Base-by-base conservation (phyloP, 2,888 invertebrate genomes). In the Hirtodrosophila alboralis region DNA sequence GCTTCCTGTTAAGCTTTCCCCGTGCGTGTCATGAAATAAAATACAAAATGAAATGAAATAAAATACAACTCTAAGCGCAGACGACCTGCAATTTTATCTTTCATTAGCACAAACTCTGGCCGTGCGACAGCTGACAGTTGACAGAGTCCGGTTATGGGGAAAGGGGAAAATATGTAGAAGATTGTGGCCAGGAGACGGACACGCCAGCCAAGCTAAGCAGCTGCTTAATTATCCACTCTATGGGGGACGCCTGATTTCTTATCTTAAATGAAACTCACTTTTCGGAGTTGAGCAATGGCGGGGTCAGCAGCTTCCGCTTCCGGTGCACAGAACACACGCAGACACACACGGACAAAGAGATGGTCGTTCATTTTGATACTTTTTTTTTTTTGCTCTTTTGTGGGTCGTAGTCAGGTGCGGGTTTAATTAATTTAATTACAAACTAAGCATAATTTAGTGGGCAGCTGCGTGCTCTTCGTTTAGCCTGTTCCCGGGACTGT, bases 361-460 rank as follows among this genome's bases (percentile, higher is more conserved):
- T 57, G 51, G 51, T 30, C 60, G 51, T 63, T 47, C 54, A 59
- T 58, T 66, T 51, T 57, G 64, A 75, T 70, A 23, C 23, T 23
- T 23, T 23, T n/a, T 70, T 48, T 69, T 69, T 60, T 57, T 38
- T 56, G 44, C 62, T 40, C 59, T 61, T 47, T 60, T 62, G 60
- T 60, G 61, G 59, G 49, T 41, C 60, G 62, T 5, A 51, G 67
- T 75, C 84, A 73, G 79, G 84, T 86, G 87, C 86, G 59, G 75
- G 75, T 73, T 79, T 85, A 89, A 88, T 88, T 88, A 89, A 88
- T 87, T 88, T 87, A 88, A 88, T 89, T 89, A 88, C 87, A 84
- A 68, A 66, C 75, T 78, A 79, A 80, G 87, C 73, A 81, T 84
- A 84, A 87, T 81, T 84, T 79, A 86, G 75, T 86, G 84, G 75